These are phyloP conservation scores for Stenotaenia linearis DNA, from an alignment of 2,888 invertebrate species.

Conservation along the genomic window DNA sequence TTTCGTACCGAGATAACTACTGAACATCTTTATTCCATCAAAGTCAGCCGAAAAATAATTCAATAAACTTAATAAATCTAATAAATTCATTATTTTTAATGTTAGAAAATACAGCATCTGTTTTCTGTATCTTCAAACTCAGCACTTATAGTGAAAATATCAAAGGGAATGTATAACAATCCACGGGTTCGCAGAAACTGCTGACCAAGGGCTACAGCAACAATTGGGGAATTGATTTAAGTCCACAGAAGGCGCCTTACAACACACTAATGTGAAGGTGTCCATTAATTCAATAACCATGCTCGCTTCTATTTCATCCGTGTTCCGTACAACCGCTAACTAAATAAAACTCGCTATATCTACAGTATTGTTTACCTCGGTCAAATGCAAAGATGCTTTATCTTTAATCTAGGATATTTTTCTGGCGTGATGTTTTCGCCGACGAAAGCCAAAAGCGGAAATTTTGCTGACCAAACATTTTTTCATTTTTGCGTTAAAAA, in stretches of 20 bases:
- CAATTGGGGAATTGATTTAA: not conserved
- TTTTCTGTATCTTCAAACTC: not conserved
- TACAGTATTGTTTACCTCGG: not conserved
- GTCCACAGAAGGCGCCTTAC: not conserved
- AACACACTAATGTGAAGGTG: not conserved
- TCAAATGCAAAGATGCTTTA: not conserved
- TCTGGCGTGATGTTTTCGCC: not conserved
- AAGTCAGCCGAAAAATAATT: too few relatives aligned
- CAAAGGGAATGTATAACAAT: not conserved
- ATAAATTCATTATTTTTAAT: not conserved
- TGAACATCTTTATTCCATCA: too few relatives aligned
- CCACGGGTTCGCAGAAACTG: not conserved
- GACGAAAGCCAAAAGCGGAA: not conserved
- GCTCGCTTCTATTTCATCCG: not conserved
- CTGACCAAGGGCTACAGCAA: slow-evolving; percentile 1
- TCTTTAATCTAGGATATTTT: not conserved
- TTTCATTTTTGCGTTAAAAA: not conserved
- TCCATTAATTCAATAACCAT: slow-evolving; percentile 10
- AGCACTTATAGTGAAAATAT: slow-evolving; percentile 2
- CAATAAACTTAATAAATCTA: not conserved
- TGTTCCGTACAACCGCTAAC: not conserved
- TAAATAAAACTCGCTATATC: not conserved
- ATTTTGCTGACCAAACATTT: slow-evolving; percentile 23
- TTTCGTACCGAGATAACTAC: too few relatives aligned
- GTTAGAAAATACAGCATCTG: not conserved